Conservation (phyloP, 2,113 vertebrate species). For the Pedionomus torquatus region DNA sequence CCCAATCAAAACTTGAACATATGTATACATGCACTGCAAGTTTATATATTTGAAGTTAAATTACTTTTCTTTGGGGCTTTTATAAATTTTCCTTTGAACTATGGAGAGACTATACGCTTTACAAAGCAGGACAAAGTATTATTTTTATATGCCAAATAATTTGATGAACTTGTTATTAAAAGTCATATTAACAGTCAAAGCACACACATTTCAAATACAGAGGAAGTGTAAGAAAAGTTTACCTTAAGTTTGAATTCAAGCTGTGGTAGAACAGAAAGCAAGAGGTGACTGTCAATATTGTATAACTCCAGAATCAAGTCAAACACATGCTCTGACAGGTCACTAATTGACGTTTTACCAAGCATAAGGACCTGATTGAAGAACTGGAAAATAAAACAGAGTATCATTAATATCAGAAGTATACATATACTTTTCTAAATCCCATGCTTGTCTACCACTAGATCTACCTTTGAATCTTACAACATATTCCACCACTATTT, state of each 20-base stretch:
- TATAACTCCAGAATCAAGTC: conserved; percentile 98
- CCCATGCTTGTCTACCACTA: background rate
- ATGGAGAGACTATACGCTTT: background rate
- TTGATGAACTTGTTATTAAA: background rate
- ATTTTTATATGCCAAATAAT: background rate
- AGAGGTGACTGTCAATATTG: conserved; percentile 97
- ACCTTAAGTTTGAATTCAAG: conserved; percentile 99
- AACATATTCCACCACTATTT: background rate
- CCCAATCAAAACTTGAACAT: background rate
- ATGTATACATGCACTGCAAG: fast-evolving
- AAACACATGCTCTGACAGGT: conserved; percentile 97
- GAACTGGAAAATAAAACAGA: conserved; percentile 81
- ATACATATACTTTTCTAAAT: background rate
- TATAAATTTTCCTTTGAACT: background rate
- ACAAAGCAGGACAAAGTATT: background rate
- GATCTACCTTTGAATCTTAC: background rate
- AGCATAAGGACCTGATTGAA: conserved; percentile 99
- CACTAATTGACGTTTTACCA: conserved; percentile 98
- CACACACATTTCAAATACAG: background rate
- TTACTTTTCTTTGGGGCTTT: background rate
- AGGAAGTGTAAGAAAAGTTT: background rate
- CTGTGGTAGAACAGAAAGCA: conserved; percentile 98
- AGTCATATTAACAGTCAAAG: background rate
- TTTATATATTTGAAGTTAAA: background rate
- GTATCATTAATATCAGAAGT: background rate